Evolutionary conservation across 2,113 vertebrate genomes (phyloP).

Genomic region (Phyllostomus hastatus): DNA sequence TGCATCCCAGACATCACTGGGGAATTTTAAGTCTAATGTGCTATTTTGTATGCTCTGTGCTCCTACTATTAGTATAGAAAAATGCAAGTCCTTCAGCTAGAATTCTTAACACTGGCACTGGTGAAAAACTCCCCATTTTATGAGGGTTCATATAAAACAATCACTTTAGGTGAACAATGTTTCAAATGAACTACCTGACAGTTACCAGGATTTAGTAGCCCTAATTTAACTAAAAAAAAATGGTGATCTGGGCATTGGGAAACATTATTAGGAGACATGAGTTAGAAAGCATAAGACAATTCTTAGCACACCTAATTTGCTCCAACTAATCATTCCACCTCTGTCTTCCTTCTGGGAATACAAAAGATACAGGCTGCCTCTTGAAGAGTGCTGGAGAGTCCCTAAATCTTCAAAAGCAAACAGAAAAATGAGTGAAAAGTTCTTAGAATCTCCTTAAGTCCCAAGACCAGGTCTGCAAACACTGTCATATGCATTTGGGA

Average conservation of each 20-base stretch:
- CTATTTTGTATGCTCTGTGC: neutral
- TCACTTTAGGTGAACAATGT: neutral
- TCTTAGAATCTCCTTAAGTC: neutral
- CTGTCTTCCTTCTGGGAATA: neutral
- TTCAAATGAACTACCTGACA: neutral
- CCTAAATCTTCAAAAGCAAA: neutral
- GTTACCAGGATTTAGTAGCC: neutral
- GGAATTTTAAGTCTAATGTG: neutral
- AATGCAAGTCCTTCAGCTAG: neutral
- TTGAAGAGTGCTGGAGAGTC: neutral
- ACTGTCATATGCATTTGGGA: too few species aligned
- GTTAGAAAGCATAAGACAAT: neutral
- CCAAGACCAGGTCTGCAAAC: neutral
- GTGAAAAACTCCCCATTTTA: too few species aligned
- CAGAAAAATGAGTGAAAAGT: neutral
- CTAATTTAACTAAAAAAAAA: neutral
- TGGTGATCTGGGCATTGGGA: neutral
- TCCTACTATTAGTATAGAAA: neutral
- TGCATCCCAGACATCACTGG: neutral
- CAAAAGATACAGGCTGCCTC: neutral
- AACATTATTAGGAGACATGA: neutral
- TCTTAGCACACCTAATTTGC: neutral
- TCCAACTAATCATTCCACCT: neutral
- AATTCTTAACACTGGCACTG: neutral
- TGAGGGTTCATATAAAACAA: neutral